These are phyloP conservation scores for Scytalopus superciliaris DNA, from an alignment of 2,113 vertebrate species.

Conservation along the genomic window DNA sequence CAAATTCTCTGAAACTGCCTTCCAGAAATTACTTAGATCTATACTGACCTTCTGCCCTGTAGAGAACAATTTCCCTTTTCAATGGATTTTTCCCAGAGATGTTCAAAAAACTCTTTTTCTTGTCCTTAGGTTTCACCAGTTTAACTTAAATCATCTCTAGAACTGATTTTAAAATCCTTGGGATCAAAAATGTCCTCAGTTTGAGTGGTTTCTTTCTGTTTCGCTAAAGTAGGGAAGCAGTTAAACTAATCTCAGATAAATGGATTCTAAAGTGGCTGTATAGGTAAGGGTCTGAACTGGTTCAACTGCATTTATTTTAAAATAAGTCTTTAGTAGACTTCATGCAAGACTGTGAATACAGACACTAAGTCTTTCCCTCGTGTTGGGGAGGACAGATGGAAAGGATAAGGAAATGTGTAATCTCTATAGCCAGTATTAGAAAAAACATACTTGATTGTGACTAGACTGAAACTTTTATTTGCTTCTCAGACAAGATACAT, in stretches of 20 bases:
- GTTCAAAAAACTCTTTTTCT: neutral
- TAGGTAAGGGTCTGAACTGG: neutral
- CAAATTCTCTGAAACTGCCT: neutral
- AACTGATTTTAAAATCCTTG: neutral
- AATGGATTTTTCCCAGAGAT: neutral
- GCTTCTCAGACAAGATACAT: neutral
- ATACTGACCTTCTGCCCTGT: neutral
- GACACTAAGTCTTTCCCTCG: neutral
- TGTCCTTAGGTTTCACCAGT: neutral
- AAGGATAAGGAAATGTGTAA: neutral
- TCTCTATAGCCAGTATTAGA: neutral
- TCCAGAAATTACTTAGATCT: neutral
- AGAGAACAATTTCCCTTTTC: neutral
- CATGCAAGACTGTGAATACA: neutral
- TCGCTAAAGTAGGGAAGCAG: neutral
- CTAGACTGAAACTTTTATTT: neutral
- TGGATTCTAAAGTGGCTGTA: neutral
- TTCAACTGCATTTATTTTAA: slow-evolving; percentile 21
- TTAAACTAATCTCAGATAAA: slow-evolving; percentile 15
- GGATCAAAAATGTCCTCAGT: neutral
- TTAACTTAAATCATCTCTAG: neutral
- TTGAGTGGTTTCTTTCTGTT: neutral
- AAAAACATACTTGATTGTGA: neutral
- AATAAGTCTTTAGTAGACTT: slow-evolving; percentile 19
- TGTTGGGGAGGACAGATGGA: neutral